These are phyloP conservation scores for Salminus brasiliensis DNA, from an alignment of 2,113 vertebrate genomes.

Conservation along the genomic window DNA sequence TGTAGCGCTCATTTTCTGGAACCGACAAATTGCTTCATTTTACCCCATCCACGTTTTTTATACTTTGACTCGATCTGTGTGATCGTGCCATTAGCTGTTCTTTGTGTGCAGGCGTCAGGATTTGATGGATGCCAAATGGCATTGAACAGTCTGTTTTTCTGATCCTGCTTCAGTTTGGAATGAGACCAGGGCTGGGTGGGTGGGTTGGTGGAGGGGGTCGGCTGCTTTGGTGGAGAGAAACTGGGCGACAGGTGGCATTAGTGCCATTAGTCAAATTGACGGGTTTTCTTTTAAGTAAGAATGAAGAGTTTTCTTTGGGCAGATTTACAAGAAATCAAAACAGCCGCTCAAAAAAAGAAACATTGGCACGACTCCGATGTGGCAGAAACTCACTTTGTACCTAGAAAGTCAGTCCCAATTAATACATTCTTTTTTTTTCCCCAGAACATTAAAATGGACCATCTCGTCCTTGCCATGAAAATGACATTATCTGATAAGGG, in stretches of 20 bases:
- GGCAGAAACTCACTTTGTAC: background rate
- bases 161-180: background rate
- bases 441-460: background rate
- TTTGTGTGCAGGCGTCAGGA: slow-evolving; percentile 21
- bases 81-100: slow-evolving; percentile 29
- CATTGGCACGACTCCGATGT: background rate
- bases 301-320: slow-evolving; percentile 1
- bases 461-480: background rate
- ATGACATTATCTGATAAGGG: slow-evolving; percentile 9
- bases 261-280: background rate
- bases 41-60: slow-evolving; percentile 1
- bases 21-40: slow-evolving; percentile 30
- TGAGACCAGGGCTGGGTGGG: background rate
- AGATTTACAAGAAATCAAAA: slow-evolving; percentile 10
- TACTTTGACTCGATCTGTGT: slow-evolving; percentile 32
- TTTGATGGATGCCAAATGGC: slow-evolving; percentile 22
- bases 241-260: background rate
- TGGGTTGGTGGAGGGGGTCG: background rate
- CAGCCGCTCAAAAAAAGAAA: background rate
- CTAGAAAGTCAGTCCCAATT: background rate
- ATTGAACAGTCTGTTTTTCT: slow-evolving; percentile 1
- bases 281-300: background rate
- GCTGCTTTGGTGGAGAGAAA: background rate
- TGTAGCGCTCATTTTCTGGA: background rate
- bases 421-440: background rate